Base-by-base conservation (phyloP, 2,888 invertebrate genomes). In the Cataglyphis rosenhaueri region DNA sequence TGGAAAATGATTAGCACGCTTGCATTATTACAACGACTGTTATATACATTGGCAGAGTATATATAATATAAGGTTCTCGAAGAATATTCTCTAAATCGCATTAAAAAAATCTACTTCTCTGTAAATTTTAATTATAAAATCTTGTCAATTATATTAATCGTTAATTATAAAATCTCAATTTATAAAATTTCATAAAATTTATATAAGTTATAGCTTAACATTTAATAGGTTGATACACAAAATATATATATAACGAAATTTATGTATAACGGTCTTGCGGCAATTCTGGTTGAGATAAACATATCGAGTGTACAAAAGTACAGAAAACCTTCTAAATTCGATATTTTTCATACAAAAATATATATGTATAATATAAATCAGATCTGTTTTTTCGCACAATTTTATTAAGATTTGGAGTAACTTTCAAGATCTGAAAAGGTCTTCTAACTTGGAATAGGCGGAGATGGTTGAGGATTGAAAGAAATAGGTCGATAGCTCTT, bases 401-500 rank as follows among this genome's bases (percentile, higher is more conserved):
- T 71, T 59, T 8, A n/a, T 61, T 71, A 71, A 44, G 1, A 48
- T 44, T 48, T 59, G 48, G 18, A 59, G 12, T 78, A 59, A 12
- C 44, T 3, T 59, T 29, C 48, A 61, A 21, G 15, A 41, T 73
- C 65, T 44, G n/a, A 29, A 41, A 35, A 25, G n/a, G 73, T 12
- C 41, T 64, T 82, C 82, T 76, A 90, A 71, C 83, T 89, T n/a
- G 90, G 89, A 83, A 90, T 82, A 5, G 86, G 83, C 15, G 90
- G 90, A 74, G 92, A 86, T 52, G 93, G 90, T 55, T 91, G 92
- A 73, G 95, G 95, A 85, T 94, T 95, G 89, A 95, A 95, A 61
- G 93, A 92, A 85, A 95, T 95, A 41, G 95, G 95, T 84, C 95
- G 94, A 89, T 95, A 95, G 64, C 93, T 94, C 91, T 94, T 95